phyloP scores from a whole-genome alignment of 2,888 invertebrate species.

The Hesperia comma region DNA sequence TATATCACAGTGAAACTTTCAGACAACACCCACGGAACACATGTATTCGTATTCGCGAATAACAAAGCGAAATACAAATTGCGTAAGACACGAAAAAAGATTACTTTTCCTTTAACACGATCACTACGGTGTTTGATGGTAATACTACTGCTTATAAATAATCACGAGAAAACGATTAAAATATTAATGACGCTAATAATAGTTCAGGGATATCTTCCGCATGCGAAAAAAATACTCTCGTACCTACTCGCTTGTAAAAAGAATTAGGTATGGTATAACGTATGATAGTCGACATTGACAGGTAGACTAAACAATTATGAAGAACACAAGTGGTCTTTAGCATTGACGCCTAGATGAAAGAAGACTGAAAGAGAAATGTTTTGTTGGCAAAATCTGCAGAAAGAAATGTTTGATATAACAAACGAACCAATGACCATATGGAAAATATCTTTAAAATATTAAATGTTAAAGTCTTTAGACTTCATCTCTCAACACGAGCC shows the following conservation, averaged over 20 bases:
- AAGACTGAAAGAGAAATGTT: neutral
- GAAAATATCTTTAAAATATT: no score
- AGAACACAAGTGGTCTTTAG: neutral
- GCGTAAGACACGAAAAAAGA: conserved; percentile 8
- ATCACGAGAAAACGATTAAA: neutral
- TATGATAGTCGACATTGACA: neutral
- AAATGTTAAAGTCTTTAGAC: no score
- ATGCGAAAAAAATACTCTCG: neutral
- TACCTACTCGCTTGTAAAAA: neutral
- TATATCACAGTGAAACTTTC: conserved; percentile 11
- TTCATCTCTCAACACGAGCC: no score
- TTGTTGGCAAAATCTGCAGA: no score
- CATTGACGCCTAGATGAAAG: neutral
- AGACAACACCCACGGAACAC: conserved; percentile 9
- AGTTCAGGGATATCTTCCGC: neutral
- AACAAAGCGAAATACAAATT: neutral
- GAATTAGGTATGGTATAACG: neutral
- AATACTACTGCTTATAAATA: neutral
- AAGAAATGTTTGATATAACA: no score
- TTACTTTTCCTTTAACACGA: conserved; percentile 1
- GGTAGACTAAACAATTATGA: conserved; percentile 1
- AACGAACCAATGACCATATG: no score
- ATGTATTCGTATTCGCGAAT: conserved; percentile 1
- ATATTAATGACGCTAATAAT: neutral
- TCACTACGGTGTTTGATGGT: neutral